Evolutionary conservation across 2,888 invertebrate genomes (phyloP), one percentile per base, ranked within the genome.

Genomic region (Blastobasis adustella): DNA sequence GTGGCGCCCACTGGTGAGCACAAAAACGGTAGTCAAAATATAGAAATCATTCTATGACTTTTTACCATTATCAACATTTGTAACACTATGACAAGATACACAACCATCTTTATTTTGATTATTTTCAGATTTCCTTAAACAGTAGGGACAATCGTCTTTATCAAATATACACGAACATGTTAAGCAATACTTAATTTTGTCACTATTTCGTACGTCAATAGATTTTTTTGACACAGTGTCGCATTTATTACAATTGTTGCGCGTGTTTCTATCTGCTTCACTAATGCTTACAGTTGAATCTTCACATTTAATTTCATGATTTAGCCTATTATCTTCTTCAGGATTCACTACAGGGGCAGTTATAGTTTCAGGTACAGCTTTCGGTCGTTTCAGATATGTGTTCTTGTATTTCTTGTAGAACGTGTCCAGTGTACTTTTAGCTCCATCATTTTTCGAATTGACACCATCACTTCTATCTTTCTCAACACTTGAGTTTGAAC

Each of bases 151-250:
- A 5, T 58, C 54, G 0, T 66, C 66, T 0, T 70, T 67, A 43
- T 76, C 71, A 43, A 73, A 76, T 47, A 77, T 72, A 0, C 68
- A 68, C 0, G 75, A 76, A 47, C 77, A 77, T 5, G 67, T 63
- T n/a, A 66, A 50, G 38, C 77, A 77, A 51, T 76, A 76, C 50
- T 72, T 72, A 0, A 73, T 59, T 5, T 60, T 64, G 10, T 64
- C 62, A 6, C 59, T 59, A 8, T 64, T 58, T 0, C 64, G 62
- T 1, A 69, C 62, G 0, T 64, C 56, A n/a, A 68, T 68, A 4
- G 59, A 55, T 47, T 57, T 64, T 37, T 57, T 60, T 55, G 54
- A 47, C 50, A 57, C 36, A 46, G n/a, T 53, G 37, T 57, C 43
- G 47, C 5, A 8, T 42, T 42, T 42, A 42, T 42, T 6, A n/a